A percentile compares a stretch with the other conserved stretches of the same genome.
These are phyloP conservation scores for Cephus spinipes DNA, from an alignment of 2,888 invertebrate species.

Conservation along the genomic window DNA sequence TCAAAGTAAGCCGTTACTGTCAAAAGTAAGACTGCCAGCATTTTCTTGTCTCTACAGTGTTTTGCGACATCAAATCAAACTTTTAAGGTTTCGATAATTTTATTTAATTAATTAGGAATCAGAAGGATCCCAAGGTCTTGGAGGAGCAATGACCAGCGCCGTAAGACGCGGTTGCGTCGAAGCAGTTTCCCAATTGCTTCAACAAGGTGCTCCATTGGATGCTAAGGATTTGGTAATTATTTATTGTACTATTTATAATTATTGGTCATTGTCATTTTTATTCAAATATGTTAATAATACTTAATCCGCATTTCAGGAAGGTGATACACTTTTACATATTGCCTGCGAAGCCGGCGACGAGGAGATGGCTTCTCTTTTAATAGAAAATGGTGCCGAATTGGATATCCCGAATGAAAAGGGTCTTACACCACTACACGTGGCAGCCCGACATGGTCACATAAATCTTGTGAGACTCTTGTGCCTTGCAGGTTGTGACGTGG, in stretches of 20 bases:
- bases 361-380: conserved; percentile 56
- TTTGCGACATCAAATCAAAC: not conserved
- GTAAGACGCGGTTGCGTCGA: conserved; percentile 63
- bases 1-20: not conserved
- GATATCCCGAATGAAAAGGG: conserved; percentile 75
- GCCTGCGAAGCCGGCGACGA: conserved; percentile 68
- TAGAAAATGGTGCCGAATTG: conserved; percentile 66
- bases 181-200: conserved; percentile 60
- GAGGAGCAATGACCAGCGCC: conserved; percentile 62
- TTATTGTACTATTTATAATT: not conserved
- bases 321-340: conserved; percentile 74
- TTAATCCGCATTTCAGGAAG: conserved; percentile 65
- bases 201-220: conserved; percentile 62
- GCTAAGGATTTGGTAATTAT: conserved; percentile 58
- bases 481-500: conserved; percentile 78
- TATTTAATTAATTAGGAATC: conserved; percentile 53
- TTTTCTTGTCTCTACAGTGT: not conserved
- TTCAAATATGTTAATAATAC: conserved; percentile 4
- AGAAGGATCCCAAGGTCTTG: conserved; percentile 61
- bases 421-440: conserved; percentile 77
- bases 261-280: conserved; percentile 1
- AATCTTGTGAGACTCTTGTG: conserved; percentile 77
- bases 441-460: conserved; percentile 78
- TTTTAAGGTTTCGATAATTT: not conserved
- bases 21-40: not conserved